phyloP scores from a whole-genome alignment of 2,888 invertebrate genomes.

The Trissolcus brochymenae region DNA sequence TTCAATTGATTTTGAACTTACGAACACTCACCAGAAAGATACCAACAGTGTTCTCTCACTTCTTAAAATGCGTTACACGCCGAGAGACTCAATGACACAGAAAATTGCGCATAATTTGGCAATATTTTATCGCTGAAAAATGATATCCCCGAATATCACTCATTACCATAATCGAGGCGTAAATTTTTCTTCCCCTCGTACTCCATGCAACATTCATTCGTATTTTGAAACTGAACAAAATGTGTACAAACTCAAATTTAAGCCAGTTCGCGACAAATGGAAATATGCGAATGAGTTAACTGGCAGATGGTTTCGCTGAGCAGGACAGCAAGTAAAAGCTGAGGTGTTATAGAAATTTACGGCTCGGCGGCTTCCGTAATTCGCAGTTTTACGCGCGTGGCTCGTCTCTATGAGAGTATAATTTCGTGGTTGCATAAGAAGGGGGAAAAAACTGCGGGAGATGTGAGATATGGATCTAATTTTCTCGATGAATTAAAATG shows the following conservation, averaged over 20 bases:
- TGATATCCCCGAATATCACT: no score
- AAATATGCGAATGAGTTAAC: slow-evolving; percentile 29
- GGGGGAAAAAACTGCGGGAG: slow-evolving; percentile 30
- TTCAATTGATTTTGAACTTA: slow-evolving; percentile 51
- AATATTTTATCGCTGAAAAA: no score
- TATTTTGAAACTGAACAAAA: not conserved
- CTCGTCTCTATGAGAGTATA: slow-evolving; percentile 46
- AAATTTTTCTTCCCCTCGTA: no score
- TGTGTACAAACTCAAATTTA: slow-evolving; percentile 32
- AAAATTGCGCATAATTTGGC: no score
- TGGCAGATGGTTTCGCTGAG: slow-evolving; percentile 35
- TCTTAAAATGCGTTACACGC: no score
- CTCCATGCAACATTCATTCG: not conserved
- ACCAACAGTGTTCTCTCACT: no score
- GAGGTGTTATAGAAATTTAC: slow-evolving; percentile 60
- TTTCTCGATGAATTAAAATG: slow-evolving; percentile 44
- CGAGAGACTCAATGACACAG: no score
- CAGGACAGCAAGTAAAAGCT: slow-evolving; percentile 43
- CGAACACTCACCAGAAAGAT: slow-evolving; percentile 39
- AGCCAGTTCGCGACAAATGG: slow-evolving; percentile 27
- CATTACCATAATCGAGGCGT: no score
- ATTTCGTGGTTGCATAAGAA: slow-evolving; percentile 48
- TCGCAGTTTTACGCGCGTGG: slow-evolving; percentile 59
- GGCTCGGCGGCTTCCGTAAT: slow-evolving; percentile 61
- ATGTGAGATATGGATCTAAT: slow-evolving; percentile 36